Percentiles rank a stretch among this genome's conserved stretches.
These are phyloP conservation scores for Melanotaenia trifasciata DNA, from an alignment of 2,797 vertebrate species.

Conservation along the genomic window DNA sequence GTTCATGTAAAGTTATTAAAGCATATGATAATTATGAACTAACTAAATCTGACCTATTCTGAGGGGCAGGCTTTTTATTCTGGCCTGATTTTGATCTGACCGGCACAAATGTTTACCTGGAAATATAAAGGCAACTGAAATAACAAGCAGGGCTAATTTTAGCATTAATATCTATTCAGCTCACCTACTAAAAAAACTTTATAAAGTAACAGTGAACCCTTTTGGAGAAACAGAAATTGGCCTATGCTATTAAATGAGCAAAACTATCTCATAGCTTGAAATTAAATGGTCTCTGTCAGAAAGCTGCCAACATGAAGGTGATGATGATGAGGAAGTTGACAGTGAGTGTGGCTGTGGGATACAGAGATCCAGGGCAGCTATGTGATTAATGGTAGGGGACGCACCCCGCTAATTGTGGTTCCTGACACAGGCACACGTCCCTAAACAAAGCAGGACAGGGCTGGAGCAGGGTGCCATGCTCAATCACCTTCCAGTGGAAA, in stretches of 20 bases:
- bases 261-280: background rate
- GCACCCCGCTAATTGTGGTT: constrained; percentile 81
- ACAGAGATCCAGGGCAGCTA: constrained; percentile 59
- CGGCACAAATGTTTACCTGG: background rate
- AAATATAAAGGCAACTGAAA: background rate
- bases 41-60: background rate
- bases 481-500: constrained; percentile 79
- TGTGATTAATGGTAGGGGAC: constrained; percentile 84
- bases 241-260: background rate
- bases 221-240: background rate
- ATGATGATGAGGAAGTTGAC: constrained; percentile 59
- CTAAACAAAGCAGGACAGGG: constrained; percentile 80
- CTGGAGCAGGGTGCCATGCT: constrained; percentile 78
- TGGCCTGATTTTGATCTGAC: background rate
- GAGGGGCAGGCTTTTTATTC: background rate
- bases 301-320: constrained; percentile 21
- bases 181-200: background rate
- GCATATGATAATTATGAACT: background rate
- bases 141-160: background rate
- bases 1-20: constrained; percentile 4
- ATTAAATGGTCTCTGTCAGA: background rate
- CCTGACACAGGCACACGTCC: constrained; percentile 82
- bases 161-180: background rate
- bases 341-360: constrained; percentile 54
- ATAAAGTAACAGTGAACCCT: background rate